Percentiles rank a stretch among this genome's conserved stretches.
These are phyloP conservation scores for Rhinoraja longicauda DNA, from an alignment of 2,797 vertebrate genomes.

Conservation along the genomic window DNA sequence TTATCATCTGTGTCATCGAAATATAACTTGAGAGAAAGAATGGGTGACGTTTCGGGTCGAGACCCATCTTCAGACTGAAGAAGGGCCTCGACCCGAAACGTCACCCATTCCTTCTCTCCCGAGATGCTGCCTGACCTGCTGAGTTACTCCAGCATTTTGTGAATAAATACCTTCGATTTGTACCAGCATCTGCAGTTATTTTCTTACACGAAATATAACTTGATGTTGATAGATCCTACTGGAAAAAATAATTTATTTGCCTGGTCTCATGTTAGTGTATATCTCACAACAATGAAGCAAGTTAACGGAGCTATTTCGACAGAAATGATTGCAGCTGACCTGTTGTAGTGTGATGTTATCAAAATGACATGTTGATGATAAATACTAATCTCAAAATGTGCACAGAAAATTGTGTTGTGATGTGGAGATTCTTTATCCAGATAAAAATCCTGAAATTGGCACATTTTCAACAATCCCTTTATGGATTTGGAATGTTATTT, in stretches of 20 bases:
- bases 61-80: too few species aligned
- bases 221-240: not conserved
- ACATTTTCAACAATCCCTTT: not conserved
- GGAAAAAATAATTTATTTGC: not conserved
- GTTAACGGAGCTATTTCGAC: not conserved
- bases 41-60: too few species aligned
- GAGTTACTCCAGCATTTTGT: too few species aligned
- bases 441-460: not conserved
- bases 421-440: not conserved
- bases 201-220: not conserved
- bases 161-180: too few species aligned
- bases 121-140: too few species aligned
- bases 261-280: not conserved
- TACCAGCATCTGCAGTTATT: too few species aligned
- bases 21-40: not conserved
- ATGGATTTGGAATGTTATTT: not conserved
- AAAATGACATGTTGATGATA: not conserved
- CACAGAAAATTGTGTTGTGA: not conserved
- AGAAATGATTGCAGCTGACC: not conserved
- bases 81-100: too few species aligned
- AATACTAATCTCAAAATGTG: not conserved
- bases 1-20: not conserved
- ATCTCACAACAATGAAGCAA: not conserved
- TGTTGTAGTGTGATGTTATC: conserved; percentile 8
- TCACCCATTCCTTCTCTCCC: too few species aligned